Percentiles rank a stretch among this genome's conserved stretches.
phyloP scores from a whole-genome alignment of 1,140 invertebrate species.

The Brachionus manjavacas region DNA sequence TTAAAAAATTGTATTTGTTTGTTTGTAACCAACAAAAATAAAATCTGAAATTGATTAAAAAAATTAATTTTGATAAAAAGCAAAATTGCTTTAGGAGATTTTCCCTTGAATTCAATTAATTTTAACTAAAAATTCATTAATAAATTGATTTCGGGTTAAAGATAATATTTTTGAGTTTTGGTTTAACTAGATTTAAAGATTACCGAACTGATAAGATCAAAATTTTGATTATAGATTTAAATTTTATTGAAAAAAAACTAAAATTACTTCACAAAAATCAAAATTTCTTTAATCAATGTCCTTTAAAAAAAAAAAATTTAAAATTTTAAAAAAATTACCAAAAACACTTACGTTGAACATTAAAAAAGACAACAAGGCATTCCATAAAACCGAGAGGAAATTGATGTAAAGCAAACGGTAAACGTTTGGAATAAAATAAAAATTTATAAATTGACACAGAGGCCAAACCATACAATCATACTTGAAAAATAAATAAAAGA shows the following conservation, averaged over 20 bases:
- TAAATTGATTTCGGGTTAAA: background rate
- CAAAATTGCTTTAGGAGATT: background rate
- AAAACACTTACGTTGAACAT: constrained; percentile 20
- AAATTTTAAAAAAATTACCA: background rate
- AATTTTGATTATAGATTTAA: background rate
- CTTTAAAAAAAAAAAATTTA: constrained; percentile 12
- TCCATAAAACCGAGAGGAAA: constrained; percentile 34
- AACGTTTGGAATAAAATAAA: constrained; percentile 27
- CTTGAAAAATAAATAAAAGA: background rate
- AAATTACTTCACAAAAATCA: background rate
- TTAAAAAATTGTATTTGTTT: no score
- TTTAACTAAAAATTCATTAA: background rate
- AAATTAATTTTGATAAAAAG: background rate
- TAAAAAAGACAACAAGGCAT: constrained; percentile 13
- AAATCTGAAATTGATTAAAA: background rate
- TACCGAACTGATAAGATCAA: background rate
- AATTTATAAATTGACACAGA: background rate
- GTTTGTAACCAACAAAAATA: background rate
- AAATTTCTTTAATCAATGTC: background rate
- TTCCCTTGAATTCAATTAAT: background rate
- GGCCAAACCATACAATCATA: constrained; percentile 41
- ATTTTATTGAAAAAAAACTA: background rate
- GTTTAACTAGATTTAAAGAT: background rate
- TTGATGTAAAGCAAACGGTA: constrained; percentile 26
- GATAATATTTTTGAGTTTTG: background rate